phyloP scores from a whole-genome alignment of 2,888 invertebrate genomes.

The Oscheius sp. region DNA sequence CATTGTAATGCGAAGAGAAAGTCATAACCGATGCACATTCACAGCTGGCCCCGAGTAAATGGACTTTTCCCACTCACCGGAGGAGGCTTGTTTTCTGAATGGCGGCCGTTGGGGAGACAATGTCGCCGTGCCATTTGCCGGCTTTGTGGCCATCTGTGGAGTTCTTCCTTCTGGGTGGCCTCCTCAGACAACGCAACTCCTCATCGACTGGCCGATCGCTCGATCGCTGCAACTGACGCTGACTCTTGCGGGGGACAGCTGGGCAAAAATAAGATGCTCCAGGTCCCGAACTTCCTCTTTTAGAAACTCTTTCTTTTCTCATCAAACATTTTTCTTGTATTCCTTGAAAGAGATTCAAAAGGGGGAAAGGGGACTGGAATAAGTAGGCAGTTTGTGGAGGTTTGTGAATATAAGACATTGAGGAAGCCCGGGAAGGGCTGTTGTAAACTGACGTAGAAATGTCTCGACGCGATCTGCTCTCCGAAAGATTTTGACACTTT shows the following conservation, averaged over 20 bases:
- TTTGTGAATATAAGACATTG: neutral
- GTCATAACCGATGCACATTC: conserved; percentile 23
- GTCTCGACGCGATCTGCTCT: neutral
- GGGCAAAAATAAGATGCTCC: conserved; percentile 22
- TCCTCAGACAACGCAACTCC: conserved; percentile 16
- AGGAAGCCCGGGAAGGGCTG: neutral
- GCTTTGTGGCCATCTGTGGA: conserved; percentile 28
- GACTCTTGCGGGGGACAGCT: conserved; percentile 22
- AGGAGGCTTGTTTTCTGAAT: conserved; percentile 30
- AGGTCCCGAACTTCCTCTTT: neutral
- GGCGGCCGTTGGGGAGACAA: conserved; percentile 28
- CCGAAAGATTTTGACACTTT: neutral
- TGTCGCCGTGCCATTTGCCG: conserved; percentile 22
- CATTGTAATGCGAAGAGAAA: neutral
- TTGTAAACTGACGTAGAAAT: neutral
- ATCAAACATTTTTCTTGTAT: neutral
- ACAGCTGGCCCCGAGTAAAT: conserved; percentile 25
- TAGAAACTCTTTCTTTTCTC: neutral
- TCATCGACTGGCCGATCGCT: conserved; percentile 30
- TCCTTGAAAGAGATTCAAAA: too few relatives aligned
- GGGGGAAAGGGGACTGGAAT: neutral
- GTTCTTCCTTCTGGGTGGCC: neutral
- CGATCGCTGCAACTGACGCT: conserved; percentile 31
- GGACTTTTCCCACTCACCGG: too few relatives aligned
- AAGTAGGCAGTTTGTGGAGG: neutral